Evolutionary conservation across 92 coral and sea anemone genomes (phyloP).

Genomic region (Hydrozoanthus gracilis): DNA sequence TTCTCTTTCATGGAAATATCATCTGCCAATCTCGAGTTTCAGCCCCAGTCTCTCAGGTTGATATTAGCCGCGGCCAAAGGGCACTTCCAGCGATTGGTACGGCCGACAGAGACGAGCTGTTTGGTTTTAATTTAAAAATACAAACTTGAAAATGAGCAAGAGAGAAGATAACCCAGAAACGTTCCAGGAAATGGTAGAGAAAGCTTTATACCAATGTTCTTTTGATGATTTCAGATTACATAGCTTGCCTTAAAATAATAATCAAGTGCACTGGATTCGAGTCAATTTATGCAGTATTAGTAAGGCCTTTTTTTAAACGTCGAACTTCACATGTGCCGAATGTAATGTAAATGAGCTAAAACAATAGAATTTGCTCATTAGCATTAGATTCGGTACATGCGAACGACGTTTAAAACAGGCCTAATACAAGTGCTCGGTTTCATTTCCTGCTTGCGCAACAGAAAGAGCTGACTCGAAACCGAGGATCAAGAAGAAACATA

Average conservation of each 20-base stretch:
- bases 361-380: too few species aligned
- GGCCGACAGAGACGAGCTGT: background rate
- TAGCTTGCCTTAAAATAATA: too few species aligned
- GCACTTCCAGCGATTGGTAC: background rate
- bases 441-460: background rate
- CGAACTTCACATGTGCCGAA: too few species aligned
- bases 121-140: background rate
- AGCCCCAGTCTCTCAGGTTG: constrained; percentile 16
- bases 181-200: constrained; percentile 20
- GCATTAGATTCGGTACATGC: too few species aligned
- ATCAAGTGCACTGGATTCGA: background rate
- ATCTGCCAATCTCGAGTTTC: background rate
- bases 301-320: background rate
- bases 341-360: too few species aligned
- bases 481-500: background rate
- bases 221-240: background rate
- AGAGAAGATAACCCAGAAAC: background rate
- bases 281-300: background rate
- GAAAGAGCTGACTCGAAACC: constrained; percentile 15
- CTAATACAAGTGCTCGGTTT: background rate
- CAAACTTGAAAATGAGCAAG: background rate
- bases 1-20: background rate
- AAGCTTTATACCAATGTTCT: background rate
- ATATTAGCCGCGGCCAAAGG: background rate
- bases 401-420: background rate